These are phyloP conservation scores for Clamator glandarius DNA, from an alignment of 2,797 vertebrate genomes.

Conservation along the genomic window DNA sequence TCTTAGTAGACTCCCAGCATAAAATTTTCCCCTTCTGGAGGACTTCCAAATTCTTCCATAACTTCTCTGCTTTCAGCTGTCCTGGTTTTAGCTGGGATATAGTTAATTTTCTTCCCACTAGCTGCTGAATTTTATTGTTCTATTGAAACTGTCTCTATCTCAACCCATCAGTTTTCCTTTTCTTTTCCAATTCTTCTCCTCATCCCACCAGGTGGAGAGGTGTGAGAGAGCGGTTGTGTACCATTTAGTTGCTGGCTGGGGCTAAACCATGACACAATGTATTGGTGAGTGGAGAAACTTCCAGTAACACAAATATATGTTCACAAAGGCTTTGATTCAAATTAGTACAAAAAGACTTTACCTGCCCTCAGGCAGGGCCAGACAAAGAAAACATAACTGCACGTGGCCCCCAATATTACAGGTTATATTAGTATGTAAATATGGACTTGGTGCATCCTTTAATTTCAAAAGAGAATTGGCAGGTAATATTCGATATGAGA, in stretches of 20 bases:
- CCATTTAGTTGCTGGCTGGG: no score
- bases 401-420: neutral
- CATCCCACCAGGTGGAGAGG: no score
- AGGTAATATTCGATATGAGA: neutral
- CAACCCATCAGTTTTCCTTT: no score
- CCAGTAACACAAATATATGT: neutral
- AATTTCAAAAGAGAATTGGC: neutral
- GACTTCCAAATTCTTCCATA: neutral
- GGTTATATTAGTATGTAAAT: neutral
- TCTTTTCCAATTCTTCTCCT: no score
- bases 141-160: no score
- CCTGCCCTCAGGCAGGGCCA: neutral
- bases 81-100: no score
- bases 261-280: neutral
- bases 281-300: neutral
- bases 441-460: neutral
- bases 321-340: neutral
- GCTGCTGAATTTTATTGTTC: no score
- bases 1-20: neutral
- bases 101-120: no score
- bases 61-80: neutral
- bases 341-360: neutral
- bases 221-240: no score
- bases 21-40: neutral
- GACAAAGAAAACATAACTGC: neutral